Percentiles rank a stretch among this genome's conserved stretches.
Conservation (phyloP, 1,140 invertebrate genomes). For the Lepidotrigona ventralis region DNA sequence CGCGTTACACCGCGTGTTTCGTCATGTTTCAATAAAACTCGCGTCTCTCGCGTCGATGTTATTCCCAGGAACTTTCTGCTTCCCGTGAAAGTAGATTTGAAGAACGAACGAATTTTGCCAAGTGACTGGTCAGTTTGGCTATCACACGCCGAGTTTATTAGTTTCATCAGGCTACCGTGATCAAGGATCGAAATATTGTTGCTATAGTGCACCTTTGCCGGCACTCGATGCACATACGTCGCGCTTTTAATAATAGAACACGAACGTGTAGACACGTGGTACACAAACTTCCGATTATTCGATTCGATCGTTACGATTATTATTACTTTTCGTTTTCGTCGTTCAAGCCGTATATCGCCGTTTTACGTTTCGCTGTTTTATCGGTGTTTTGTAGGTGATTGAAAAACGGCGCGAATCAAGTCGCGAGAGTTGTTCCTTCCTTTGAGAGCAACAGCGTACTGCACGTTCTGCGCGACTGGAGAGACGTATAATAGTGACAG, state of each 20-base stretch:
- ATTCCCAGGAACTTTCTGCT: no score
- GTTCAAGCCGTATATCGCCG: neutral
- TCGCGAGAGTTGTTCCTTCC: constrained; percentile 17
- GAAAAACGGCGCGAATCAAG: neutral
- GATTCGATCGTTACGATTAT: no score
- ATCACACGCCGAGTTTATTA: neutral
- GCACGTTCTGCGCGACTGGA: constrained; percentile 27
- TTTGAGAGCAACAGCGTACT: constrained; percentile 42
- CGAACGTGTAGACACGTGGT: neutral
- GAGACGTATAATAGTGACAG: constrained; percentile 5
- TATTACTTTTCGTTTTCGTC: neutral
- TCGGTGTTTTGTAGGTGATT: neutral
- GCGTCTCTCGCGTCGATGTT: no score
- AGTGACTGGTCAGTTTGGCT: neutral
- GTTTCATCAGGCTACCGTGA: neutral
- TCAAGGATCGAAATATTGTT: neutral
- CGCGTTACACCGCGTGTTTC: neutral
- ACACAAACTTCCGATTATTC: neutral
- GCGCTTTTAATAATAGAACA: constrained; percentile 8
- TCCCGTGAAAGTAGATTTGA: neutral
- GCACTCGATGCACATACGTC: neutral
- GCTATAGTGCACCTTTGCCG: neutral
- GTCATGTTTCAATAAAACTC: neutral
- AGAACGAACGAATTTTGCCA: no score
- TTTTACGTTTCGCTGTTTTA: neutral